phyloP scores from a whole-genome alignment of 2,888 invertebrate genomes.

The Drosophila multiciliata region DNA sequence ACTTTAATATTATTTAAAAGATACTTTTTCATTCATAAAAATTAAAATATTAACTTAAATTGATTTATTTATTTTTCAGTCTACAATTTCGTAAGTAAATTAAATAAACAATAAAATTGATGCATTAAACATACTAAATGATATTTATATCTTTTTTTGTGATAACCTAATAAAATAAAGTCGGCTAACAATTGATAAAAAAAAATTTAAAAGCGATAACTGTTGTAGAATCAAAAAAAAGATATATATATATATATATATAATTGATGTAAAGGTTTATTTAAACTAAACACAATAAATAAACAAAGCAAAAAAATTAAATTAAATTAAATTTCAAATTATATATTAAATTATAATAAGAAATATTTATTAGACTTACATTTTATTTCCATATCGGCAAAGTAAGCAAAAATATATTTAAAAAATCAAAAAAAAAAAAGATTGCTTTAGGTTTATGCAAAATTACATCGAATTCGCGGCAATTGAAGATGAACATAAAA shows the following conservation, averaged over 20 bases:
- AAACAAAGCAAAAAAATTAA: too few relatives aligned
- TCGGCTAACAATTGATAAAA: too few relatives aligned
- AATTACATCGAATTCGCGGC: slow-evolving; percentile 24
- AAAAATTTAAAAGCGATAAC: too few relatives aligned
- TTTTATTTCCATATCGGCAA: not conserved
- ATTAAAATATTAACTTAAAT: not conserved
- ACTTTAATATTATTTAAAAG: not conserved
- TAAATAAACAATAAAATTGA: not conserved
- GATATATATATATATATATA: too few relatives aligned
- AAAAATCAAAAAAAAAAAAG: not conserved
- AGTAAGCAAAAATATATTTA: not conserved
- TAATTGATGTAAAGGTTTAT: too few relatives aligned
- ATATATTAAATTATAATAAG: too few relatives aligned
- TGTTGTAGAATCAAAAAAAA: too few relatives aligned
- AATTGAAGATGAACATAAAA: slow-evolving; percentile 23
- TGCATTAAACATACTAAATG: not conserved
- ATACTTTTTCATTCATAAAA: not conserved
- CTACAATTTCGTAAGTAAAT: not conserved
- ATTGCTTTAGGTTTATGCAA: slow-evolving; percentile 16
- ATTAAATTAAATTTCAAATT: too few relatives aligned
- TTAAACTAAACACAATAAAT: too few relatives aligned
- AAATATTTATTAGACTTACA: too few relatives aligned
- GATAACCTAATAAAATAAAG: not conserved
- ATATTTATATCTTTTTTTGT: not conserved
- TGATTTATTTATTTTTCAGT: not conserved